A percentile compares a stretch with the other conserved stretches of the same genome.
phyloP scores from a whole-genome alignment of 64 coral and sea anemone species.

The Platygyra sinensis region DNA sequence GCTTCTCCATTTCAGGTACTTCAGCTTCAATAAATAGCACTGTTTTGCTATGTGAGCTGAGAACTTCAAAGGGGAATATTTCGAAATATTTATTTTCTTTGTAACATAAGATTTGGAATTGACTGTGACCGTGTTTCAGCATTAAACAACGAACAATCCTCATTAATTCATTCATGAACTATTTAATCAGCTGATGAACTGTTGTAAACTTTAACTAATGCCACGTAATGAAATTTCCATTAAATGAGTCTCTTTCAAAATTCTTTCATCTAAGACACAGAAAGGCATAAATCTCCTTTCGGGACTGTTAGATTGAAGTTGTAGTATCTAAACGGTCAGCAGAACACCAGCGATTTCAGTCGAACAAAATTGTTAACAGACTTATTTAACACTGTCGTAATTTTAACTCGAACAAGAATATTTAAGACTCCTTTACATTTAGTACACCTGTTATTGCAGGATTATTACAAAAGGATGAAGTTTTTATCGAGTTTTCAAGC shows the following conservation, averaged over 20 bases:
- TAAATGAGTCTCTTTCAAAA: not conserved
- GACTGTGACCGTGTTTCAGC: not conserved
- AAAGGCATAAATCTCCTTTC: not conserved
- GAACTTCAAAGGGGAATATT: no score
- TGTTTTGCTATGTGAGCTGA: no score
- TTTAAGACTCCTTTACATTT: not conserved
- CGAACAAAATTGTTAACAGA: not conserved
- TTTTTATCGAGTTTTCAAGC: not conserved
- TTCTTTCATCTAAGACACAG: not conserved
- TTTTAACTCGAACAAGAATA: not conserved
- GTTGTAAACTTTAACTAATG: conserved; percentile 3
- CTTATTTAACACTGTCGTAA: not conserved
- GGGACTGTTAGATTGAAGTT: not conserved
- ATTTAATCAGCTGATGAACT: conserved; percentile 19
- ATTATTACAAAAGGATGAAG: not conserved
- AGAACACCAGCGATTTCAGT: not conserved
- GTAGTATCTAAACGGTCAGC: not conserved
- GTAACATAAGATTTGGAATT: no score
- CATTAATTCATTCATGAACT: conserved; percentile 3
- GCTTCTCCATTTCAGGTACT: no score
- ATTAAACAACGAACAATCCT: not conserved
- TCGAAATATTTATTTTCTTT: no score
- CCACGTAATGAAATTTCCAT: conserved; percentile 13
- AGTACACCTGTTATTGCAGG: conserved; percentile 7
- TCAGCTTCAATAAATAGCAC: no score